Percentiles rank a stretch among this genome's conserved stretches.
phyloP scores from a whole-genome alignment of 2,113 vertebrate species.

The Dryoscopus gambensis region DNA sequence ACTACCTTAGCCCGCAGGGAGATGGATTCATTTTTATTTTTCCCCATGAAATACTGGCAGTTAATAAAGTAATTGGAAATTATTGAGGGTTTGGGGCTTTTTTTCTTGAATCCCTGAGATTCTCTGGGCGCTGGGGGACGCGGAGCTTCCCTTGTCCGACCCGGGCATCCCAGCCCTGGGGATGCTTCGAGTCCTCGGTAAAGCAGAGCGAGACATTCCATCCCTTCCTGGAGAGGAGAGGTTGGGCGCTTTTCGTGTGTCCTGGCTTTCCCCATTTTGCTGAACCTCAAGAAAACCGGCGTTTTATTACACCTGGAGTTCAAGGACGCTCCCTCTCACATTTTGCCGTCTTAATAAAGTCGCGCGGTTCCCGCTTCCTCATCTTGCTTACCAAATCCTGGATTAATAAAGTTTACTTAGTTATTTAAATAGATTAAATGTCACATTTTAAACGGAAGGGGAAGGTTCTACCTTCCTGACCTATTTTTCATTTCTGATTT shows the following conservation, averaged over 20 bases:
- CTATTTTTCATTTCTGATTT: constrained; percentile 78
- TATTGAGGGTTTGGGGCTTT: accelerated
- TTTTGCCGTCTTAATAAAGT: constrained; percentile 11
- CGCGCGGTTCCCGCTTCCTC: not conserved
- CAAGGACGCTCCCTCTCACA: not conserved
- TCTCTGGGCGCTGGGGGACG: not conserved
- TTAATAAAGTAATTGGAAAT: not conserved
- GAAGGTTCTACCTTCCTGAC: constrained; percentile 64
- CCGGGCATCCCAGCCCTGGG: not conserved
- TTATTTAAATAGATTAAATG: constrained; percentile 73
- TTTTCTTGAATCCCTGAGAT: not conserved
- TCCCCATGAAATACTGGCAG: not conserved
- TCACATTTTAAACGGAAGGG: constrained; percentile 57
- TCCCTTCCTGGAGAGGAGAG: not conserved
- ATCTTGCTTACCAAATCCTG: constrained; percentile 40
- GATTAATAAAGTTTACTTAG: constrained; percentile 73
- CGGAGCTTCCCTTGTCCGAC: not conserved
- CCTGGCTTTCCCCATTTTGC: not conserved
- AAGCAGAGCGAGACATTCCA: not conserved
- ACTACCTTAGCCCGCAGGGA: not conserved
- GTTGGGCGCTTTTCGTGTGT: not conserved
- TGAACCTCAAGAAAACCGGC: not conserved
- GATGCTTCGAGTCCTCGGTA: not conserved
- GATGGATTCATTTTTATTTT: not conserved
- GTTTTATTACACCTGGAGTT: not conserved